Evolutionary conservation across 2,888 invertebrate genomes (phyloP), one percentile per base, ranked within the genome.

Genomic region (Clanis bilineata): DNA sequence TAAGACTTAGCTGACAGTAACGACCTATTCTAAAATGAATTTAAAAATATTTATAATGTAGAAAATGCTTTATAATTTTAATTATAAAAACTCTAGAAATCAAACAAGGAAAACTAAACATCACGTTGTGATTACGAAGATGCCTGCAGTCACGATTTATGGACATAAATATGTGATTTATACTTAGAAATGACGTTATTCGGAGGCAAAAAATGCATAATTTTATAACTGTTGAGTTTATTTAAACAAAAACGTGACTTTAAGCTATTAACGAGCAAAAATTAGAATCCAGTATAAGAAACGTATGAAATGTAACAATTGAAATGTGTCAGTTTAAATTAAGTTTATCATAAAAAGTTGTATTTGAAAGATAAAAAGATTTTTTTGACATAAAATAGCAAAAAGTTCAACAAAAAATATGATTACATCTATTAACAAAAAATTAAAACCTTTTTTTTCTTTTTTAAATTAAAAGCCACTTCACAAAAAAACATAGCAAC

Each of bases 171-270:
- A 44, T 25, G 43, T 51, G 38, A 38, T 45, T 44, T 59, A 59
- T 44, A 44, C 32, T 45, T 38, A 59, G 55, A 59, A 23, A 56
- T 59, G 59, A 59, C 45, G 59, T 23, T 56, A 44, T 25, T 9
- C n/a, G 36, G 23, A 21, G 22, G 38, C 25, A 38, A 56, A 45
- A 59, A 56, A 55, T 12, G 18, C 22, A n/a, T 38, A 44, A 45
- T 56, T 56, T 38, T 56, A 55, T 32, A 28, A 36, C 28, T 55
- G 21, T 39, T 15, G n/a, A 45, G 12, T 25, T 38, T 59, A 18
- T 56, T 21, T 15, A 32, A 23, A 25, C 10, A 41, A 56, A 45
- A 56, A 45, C 59, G 56, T 56, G 56, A 45, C 25, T 43, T 23
- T 38, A 22, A 45, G n/a, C 45, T 45, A 59, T 56, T 43, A 59